Evolutionary conservation across 2,888 invertebrate genomes (phyloP).

Genomic region (Stegophylla sp.): DNA sequence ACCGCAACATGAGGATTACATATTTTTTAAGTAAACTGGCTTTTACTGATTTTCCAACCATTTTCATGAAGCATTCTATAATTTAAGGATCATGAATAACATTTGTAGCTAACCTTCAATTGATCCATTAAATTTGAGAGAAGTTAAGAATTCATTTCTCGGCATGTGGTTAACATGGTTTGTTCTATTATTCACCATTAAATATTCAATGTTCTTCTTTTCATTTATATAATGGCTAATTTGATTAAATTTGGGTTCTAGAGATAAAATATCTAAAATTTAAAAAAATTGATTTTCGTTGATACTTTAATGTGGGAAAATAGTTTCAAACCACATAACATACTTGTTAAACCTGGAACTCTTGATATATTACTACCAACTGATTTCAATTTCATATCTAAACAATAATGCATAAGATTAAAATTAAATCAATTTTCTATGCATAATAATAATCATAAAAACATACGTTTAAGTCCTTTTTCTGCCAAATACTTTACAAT

Average conservation of each 20-base stretch:
- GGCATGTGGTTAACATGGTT: neutral
- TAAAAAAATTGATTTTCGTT: neutral
- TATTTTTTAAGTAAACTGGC: too few species aligned
- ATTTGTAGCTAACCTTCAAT: conserved; percentile 14
- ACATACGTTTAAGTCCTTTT: conserved; percentile 37
- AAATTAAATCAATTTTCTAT: neutral
- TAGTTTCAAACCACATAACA: neutral
- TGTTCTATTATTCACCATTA: conserved; percentile 40
- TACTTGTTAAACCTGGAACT: conserved; percentile 32
- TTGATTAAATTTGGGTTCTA: conserved; percentile 24
- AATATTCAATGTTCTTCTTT: conserved; percentile 1
- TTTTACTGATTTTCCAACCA: too few species aligned
- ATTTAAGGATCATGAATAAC: too few species aligned
- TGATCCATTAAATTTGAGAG: conserved; percentile 32
- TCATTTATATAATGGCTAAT: conserved; percentile 14
- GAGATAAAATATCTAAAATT: conserved; percentile 35
- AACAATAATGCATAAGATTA: neutral
- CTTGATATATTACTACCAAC: conserved; percentile 16
- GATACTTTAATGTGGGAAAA: neutral
- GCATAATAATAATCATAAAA: neutral
- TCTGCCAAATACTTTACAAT: conserved; percentile 44
- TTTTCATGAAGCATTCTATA: too few species aligned
- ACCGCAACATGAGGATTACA: too few species aligned
- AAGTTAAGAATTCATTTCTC: conserved; percentile 17
- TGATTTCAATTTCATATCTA: conserved; percentile 50